These are phyloP conservation scores for Drosophila flavopinicola DNA, from an alignment of 2,888 invertebrate genomes.

Conservation along the genomic window DNA sequence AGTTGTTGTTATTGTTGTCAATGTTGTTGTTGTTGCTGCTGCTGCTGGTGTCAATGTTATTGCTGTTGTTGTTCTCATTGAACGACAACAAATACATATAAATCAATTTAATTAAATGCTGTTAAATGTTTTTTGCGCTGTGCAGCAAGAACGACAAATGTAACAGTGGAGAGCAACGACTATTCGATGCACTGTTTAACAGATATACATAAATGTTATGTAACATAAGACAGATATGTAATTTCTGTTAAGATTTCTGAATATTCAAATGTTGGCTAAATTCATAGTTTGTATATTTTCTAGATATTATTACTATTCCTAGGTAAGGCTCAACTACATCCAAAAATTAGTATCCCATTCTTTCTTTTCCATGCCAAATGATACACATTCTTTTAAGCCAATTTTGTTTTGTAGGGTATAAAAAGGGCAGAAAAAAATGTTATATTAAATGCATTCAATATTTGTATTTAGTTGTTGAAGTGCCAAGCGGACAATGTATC, in stretches of 20 bases:
- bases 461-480: conserved; percentile 30
- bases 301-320: neutral
- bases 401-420: conserved; percentile 6
- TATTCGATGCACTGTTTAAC: neutral
- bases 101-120: conserved; percentile 70
- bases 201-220: neutral
- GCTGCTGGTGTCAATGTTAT: conserved; percentile 11
- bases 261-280: neutral
- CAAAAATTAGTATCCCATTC: too few relatives aligned
- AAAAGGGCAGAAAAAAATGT: neutral
- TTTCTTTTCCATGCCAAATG: too few relatives aligned
- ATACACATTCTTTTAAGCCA: too few relatives aligned
- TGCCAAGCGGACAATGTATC: conserved; percentile 7
- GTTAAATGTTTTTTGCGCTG: conserved; percentile 35
- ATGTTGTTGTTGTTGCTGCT: conserved; percentile 2
- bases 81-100: conserved; percentile 43
- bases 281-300: neutral
- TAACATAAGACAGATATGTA: too few relatives aligned
- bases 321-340: too few relatives aligned
- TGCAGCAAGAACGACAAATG: neutral
- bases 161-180: neutral
- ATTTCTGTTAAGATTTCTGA: neutral
- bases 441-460: conserved; percentile 8
- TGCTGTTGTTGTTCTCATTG: conserved; percentile 12
- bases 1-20: conserved; percentile 1